phyloP scores from a whole-genome alignment of 2,113 vertebrate species.

The Ochotona curzoniae region DNA sequence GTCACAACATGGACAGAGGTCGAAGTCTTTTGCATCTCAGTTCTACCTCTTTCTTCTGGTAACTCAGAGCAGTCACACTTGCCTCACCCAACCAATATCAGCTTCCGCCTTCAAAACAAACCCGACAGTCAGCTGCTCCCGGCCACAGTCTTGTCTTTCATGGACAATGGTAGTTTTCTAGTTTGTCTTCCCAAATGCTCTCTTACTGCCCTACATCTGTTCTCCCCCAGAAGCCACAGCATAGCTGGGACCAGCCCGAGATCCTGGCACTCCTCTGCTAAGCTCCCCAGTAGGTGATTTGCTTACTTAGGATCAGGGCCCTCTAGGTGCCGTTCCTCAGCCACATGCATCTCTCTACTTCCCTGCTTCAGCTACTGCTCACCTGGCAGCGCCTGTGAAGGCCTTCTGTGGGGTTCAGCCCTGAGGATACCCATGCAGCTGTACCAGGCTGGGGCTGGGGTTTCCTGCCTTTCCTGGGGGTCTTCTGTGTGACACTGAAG shows the following conservation, averaged over 20 bases:
- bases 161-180: background rate
- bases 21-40: background rate
- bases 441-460: background rate
- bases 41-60: background rate
- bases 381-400: background rate
- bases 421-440: background rate
- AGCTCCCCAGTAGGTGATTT: background rate
- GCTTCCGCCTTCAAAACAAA: background rate
- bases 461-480: background rate
- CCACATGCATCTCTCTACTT: background rate
- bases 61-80: background rate
- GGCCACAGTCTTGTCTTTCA: background rate
- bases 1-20: no score
- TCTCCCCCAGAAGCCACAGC: background rate
- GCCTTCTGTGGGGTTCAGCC: background rate
- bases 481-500: background rate
- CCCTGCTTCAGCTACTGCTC: background rate
- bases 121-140: background rate
- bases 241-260: background rate
- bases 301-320: background rate
- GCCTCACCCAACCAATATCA: background rate
- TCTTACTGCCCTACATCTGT: accelerated
- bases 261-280: background rate
- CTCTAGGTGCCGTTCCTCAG: background rate
- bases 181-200: background rate